A percentile compares a stretch with the other conserved stretches of the same genome.
Evolutionary conservation across 1,140 invertebrate genomes (phyloP).

Genomic region (Bacillus rossius): DNA sequence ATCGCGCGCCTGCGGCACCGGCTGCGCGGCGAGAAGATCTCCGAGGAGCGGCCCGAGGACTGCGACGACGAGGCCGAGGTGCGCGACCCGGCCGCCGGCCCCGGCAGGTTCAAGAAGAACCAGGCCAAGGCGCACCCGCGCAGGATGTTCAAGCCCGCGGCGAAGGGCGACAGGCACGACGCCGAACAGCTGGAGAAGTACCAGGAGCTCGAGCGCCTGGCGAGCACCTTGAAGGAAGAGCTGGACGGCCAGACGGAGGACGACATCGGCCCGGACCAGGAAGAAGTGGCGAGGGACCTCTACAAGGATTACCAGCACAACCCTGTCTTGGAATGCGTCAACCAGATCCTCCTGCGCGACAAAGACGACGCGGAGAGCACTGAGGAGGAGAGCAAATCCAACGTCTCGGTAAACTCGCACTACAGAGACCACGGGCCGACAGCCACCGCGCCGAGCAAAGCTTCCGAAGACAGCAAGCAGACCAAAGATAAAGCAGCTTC

Average conservation of each 20-base stretch:
- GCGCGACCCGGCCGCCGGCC: slow-evolving; percentile 25
- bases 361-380: slow-evolving; percentile 34
- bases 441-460: background rate
- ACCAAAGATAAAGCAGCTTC: slow-evolving; percentile 7
- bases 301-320: slow-evolving; percentile 49
- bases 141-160: background rate
- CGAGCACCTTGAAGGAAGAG: slow-evolving; percentile 38
- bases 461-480: background rate
- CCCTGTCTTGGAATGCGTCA: slow-evolving; percentile 69
- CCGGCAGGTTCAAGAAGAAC: slow-evolving; percentile 7
- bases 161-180: background rate
- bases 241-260: slow-evolving; percentile 20
- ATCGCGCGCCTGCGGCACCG: slow-evolving; percentile 50
- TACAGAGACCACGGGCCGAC: background rate
- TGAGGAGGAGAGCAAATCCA: background rate
- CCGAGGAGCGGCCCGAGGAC: slow-evolving; percentile 54
- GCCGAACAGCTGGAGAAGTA: background rate
- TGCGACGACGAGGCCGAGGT: slow-evolving; percentile 47
- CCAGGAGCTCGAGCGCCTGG: slow-evolving; percentile 27
- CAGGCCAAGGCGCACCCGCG: background rate
- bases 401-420: background rate
- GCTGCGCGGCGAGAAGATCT: slow-evolving; percentile 16
- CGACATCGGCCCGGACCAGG: slow-evolving; percentile 37
- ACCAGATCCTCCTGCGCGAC: slow-evolving; percentile 62
- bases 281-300: background rate